A percentile compares a stretch with the other conserved stretches of the same genome.
Evolutionary conservation across 2,888 invertebrate genomes (phyloP).

Genomic region (Flexamia atlantica): DNA sequence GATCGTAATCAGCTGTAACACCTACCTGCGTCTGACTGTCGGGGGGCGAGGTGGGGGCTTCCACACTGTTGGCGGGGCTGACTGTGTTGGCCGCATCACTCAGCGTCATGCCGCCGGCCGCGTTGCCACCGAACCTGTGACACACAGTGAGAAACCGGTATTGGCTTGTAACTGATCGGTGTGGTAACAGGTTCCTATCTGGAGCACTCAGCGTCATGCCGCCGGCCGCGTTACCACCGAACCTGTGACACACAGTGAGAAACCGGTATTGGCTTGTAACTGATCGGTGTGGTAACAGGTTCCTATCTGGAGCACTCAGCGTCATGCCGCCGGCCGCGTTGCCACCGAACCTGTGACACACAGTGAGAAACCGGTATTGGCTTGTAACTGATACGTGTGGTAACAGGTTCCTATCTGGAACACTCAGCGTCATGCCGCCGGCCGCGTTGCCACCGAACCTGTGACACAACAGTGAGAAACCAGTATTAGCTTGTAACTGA

Average conservation of each 20-base stretch:
- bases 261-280: no score
- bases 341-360: conserved; percentile 63
- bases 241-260: no score
- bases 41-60: conserved; percentile 2
- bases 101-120: conserved; percentile 67
- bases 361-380: no score
- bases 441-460: conserved; percentile 64
- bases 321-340: conserved; percentile 67
- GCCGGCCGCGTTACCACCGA: conserved; percentile 58
- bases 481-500: no score
- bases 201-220: conserved; percentile 70
- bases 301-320: conserved; percentile 68
- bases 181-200: no score
- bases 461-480: no score
- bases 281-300: no score
- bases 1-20: no score
- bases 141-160: no score
- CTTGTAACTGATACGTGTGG: no score
- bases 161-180: no score
- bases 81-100: conserved; percentile 68
- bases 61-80: conserved; percentile 66
- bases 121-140: conserved; percentile 63
- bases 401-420: no score
- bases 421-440: conserved; percentile 69
- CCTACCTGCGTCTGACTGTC: neutral